These are phyloP conservation scores for Imbricaverruca yamaguchii DNA, from an alignment of 2,888 invertebrate genomes.

Conservation along the genomic window DNA sequence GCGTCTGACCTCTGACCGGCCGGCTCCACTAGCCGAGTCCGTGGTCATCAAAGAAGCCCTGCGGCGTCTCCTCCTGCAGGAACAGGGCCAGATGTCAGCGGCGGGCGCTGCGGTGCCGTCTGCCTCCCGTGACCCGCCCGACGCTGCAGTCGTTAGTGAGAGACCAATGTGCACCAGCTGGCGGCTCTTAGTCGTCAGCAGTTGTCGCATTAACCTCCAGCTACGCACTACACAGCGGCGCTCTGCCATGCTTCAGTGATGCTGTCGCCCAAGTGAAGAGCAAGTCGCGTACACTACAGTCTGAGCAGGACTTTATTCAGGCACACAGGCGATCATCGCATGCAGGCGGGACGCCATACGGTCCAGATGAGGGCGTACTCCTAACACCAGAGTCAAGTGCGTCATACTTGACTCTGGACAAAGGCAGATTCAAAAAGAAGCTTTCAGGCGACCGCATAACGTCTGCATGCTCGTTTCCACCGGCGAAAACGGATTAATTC, in stretches of 20 bases:
- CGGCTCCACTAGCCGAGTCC: conserved; percentile 69
- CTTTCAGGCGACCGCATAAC: too few relatives aligned
- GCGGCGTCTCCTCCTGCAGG: conserved; percentile 98
- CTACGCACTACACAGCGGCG: neutral
- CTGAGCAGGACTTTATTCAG: neutral
- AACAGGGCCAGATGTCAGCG: conserved; percentile 39
- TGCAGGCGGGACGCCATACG: neutral
- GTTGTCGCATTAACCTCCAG: neutral
- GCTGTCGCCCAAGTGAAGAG: neutral
- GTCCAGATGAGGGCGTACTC: too few relatives aligned
- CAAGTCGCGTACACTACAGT: neutral
- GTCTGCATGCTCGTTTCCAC: too few relatives aligned
- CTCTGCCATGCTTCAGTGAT: neutral
- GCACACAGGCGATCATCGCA: neutral
- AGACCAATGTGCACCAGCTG: too few relatives aligned
- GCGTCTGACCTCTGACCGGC: neutral
- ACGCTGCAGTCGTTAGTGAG: too few relatives aligned
- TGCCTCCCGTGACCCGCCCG: neutral
- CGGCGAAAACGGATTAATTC: too few relatives aligned
- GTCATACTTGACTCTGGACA: too few relatives aligned
- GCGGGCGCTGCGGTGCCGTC: neutral
- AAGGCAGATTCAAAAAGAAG: too few relatives aligned
- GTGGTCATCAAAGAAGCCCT: conserved; percentile 99
- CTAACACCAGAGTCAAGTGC: too few relatives aligned
- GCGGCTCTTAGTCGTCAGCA: too few relatives aligned